Percentiles rank a stretch among this genome's conserved stretches.
Evolutionary conservation across 2,797 vertebrate species (phyloP).

Genomic region (Gallinago stenura): DNA sequence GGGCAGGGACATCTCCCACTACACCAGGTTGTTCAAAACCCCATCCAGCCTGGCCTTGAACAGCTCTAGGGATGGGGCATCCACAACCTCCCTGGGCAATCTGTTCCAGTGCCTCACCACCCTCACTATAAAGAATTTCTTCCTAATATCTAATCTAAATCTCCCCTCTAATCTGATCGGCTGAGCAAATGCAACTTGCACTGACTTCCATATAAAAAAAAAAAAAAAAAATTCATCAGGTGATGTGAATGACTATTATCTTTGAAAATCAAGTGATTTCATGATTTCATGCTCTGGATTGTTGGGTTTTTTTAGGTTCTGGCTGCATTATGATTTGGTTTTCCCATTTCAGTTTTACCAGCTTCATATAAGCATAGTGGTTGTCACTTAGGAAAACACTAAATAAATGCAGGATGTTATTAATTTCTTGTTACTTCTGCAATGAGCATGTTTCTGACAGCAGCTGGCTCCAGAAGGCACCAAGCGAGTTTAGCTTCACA

Average conservation of each 20-base stretch:
- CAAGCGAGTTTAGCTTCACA: not conserved
- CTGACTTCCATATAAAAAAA: not conserved
- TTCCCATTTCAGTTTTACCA: not conserved
- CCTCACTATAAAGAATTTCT: too few species aligned
- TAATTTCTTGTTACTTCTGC: not conserved
- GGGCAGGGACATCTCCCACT: too few species aligned
- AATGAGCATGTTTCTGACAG: conserved; percentile 18
- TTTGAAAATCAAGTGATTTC: not conserved
- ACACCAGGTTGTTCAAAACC: too few species aligned
- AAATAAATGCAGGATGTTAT: not conserved
- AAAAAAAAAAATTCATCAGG: not conserved
- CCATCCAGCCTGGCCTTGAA: too few species aligned
- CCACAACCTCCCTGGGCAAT: too few species aligned
- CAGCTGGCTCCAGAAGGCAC: conserved; percentile 6
- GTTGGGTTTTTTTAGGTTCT: not conserved
- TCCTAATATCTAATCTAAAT: too few species aligned
- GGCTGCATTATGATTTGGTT: not conserved
- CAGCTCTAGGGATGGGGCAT: too few species aligned
- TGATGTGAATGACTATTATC: not conserved
- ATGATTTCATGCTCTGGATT: not conserved
- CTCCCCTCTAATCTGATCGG: too few species aligned
- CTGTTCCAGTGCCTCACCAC: too few species aligned
- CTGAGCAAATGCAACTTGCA: conserved; percentile 1
- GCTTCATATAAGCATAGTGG: not conserved
- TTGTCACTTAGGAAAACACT: not conserved